Percentiles rank a stretch among this genome's conserved stretches.
Conservation (phyloP, 2,797 vertebrate genomes). For the Fringilla coelebs region DNA sequence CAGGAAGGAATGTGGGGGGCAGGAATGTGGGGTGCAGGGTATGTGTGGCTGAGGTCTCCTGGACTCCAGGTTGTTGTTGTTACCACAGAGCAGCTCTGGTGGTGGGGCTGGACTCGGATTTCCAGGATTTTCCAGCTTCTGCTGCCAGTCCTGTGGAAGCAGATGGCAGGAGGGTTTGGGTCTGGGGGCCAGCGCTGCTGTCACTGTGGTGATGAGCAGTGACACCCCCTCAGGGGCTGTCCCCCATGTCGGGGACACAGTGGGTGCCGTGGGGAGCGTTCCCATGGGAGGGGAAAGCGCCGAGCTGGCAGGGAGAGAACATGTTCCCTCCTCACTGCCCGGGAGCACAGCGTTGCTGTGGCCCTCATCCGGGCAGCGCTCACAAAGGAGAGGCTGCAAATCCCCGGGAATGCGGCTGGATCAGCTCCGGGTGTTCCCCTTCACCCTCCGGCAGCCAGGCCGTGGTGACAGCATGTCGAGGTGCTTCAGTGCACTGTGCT, state of each 20-base stretch:
- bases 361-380: accelerated
- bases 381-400: not conserved
- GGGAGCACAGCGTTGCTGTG: accelerated
- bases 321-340: not conserved
- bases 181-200: not conserved
- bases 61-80: accelerated
- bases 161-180: not conserved
- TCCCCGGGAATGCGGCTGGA: not conserved
- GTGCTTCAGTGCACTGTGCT: not conserved
- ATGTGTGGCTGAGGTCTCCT: accelerated
- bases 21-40: not conserved
- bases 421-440: not conserved
- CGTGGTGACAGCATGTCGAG: accelerated
- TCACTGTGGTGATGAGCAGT: not conserved
- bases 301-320: not conserved
- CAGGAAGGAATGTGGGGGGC: accelerated
- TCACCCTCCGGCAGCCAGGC: not conserved
- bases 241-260: accelerated
- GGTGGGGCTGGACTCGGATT: accelerated
- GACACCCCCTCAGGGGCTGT: not conserved
- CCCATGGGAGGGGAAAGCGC: accelerated
- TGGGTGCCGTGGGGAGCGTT: accelerated
- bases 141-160: accelerated
- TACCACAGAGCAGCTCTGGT: accelerated
- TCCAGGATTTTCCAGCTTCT: no score